phyloP scores from a whole-genome alignment of 2,113 vertebrate genomes.

The Xerus inauris region DNA sequence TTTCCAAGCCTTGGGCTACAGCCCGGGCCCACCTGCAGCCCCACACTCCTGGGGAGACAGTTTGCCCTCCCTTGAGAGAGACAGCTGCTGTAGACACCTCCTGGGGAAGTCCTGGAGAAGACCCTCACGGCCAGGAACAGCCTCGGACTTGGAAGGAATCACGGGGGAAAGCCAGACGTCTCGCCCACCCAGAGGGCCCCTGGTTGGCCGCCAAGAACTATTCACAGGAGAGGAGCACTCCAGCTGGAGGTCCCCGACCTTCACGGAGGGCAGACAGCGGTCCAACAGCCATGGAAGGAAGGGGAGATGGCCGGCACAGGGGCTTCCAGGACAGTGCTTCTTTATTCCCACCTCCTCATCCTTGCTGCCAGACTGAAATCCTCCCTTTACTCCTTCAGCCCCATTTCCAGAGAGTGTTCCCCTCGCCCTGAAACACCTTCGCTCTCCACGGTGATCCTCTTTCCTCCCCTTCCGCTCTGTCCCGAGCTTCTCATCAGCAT shows the following conservation, averaged over 20 bases:
- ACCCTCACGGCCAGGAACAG: not conserved
- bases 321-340: not conserved
- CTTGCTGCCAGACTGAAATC: too few species aligned
- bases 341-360: not conserved
- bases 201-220: not conserved
- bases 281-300: not conserved
- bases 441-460: not conserved
- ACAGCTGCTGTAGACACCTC: not conserved
- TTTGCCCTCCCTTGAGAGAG: not conserved
- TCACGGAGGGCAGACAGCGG: not conserved
- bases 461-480: too few species aligned
- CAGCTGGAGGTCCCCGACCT: not conserved
- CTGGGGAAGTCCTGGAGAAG: not conserved
- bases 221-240: not conserved
- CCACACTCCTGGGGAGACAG: not conserved
- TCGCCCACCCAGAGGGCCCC: not conserved
- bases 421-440: not conserved
- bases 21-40: not conserved
- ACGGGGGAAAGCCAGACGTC: not conserved
- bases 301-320: not conserved
- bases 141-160: not conserved
- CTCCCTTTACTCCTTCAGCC: not conserved
- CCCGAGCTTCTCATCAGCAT: fast-evolving
- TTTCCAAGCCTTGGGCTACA: not conserved
- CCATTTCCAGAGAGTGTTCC: not conserved